Base-by-base conservation (phyloP, 2,888 invertebrate genomes). In the Idaea straminata region DNA sequence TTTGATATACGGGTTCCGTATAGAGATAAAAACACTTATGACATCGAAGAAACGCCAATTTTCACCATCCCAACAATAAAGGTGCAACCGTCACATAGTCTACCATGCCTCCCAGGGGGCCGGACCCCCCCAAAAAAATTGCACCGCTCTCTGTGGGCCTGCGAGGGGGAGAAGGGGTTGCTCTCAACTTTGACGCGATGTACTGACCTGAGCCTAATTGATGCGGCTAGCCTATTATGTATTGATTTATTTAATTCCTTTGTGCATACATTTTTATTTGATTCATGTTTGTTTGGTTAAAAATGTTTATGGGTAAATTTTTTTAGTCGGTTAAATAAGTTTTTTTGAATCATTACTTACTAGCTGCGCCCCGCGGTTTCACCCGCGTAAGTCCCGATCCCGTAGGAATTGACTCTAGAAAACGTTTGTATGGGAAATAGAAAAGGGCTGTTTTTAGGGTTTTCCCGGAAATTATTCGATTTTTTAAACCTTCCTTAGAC, bases 81-180 rank as follows among this genome's bases (percentile, higher is more conserved):
- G 85, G 83, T 91, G 90, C 91, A 89, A 87, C 82, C 89, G 90
- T 89, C 92, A 91, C 47, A 47, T 47, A 47, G 91, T 90, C 87
- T 85, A 87, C 88, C 83, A 88, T 83, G 86, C 84, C 65, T 66
- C 66, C 69, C 78, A 81, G 82, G 87, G 80, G 77, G 72, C 66
- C 74, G 74, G 10, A 38, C 13, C 82, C 84, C 85, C 85, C 84
- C 78, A 81, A 88, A 91, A 91, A 91, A 90, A 86, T 86, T 87
- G 88, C 86, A 85, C 82, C 83, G 77, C 75, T 63, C 65, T 57
- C 63, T 66, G 58, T 74, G 77, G 77, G 76, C 72, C 69, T 69
- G 35, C 66, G 25, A 66, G 69, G 72, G 70, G 71, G 68, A 65
- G 69, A 76, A 34, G 72, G 68, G 74, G 76, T 68, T 72, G 71